Evolutionary conservation across 2,113 vertebrate species (phyloP).

Genomic region (Phylloscopus whistleri): DNA sequence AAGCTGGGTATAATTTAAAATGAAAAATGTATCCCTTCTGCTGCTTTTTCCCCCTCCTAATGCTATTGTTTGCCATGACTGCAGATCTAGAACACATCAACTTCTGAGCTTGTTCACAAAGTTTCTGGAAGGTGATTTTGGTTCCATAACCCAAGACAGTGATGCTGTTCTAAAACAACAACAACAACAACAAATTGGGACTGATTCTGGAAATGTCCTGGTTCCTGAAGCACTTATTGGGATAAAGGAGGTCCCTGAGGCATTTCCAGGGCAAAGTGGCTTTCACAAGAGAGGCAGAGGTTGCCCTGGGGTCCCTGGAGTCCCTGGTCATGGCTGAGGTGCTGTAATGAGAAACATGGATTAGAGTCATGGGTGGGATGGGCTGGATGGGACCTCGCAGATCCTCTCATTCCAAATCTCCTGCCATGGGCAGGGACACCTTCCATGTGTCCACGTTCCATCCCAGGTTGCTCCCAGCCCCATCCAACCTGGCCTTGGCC

Average conservation of each 20-base stretch:
- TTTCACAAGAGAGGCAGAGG: neutral
- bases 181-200: neutral
- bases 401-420: neutral
- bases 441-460: neutral
- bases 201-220: neutral
- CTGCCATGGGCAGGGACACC: neutral
- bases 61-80: neutral
- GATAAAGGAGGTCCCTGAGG: neutral
- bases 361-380: neutral
- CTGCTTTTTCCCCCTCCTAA: neutral
- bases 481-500: neutral
- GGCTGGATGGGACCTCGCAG: rapidly evolving
- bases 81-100: neutral
- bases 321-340: neutral
- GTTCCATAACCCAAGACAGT: no score
- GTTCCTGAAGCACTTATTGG: neutral
- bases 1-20: slow-evolving; percentile 32
- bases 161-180: neutral
- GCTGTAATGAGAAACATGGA: neutral
- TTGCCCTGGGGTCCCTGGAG: neutral
- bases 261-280: neutral
- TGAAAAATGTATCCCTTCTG: neutral
- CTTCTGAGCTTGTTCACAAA: neutral
- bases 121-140: neutral
- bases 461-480: neutral